Percentiles rank a stretch among this genome's conserved stretches.
phyloP scores from a whole-genome alignment of 1,140 invertebrate genomes.

The Platyscapa corneri region DNA sequence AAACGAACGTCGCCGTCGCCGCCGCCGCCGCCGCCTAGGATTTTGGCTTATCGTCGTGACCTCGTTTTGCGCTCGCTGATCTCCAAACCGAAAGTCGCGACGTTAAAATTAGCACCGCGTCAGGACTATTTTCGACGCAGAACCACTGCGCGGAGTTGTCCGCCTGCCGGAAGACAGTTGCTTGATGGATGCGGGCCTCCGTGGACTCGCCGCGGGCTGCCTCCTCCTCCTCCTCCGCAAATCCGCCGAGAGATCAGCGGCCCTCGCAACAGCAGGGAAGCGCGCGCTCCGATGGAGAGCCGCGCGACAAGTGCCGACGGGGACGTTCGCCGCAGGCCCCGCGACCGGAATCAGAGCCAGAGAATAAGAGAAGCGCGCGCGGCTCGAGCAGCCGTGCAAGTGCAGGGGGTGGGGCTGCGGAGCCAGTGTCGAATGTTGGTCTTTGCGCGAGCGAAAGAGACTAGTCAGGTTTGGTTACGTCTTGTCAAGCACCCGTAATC shows the following conservation, averaged over 20 bases:
- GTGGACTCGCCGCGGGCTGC: too few relatives aligned
- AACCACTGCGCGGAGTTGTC: background rate
- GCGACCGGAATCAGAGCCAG: background rate
- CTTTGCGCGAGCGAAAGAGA: background rate
- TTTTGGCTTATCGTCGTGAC: too few relatives aligned
- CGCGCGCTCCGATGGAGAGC: background rate
- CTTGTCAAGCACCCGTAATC: constrained; percentile 51
- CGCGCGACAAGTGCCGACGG: background rate
- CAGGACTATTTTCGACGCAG: too few relatives aligned
- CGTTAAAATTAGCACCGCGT: too few relatives aligned
- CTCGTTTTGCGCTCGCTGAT: too few relatives aligned
- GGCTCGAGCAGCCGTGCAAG: constrained; percentile 47
- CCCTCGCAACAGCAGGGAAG: background rate
- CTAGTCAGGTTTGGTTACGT: constrained; percentile 55
- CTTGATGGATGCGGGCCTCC: background rate
- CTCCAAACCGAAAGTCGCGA: too few relatives aligned
- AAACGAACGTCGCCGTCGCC: too few relatives aligned
- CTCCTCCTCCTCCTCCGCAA: background rate
- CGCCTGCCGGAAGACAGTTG: background rate
- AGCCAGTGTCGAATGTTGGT: constrained; percentile 1
- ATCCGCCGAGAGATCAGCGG: background rate
- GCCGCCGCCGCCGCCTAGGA: too few relatives aligned
- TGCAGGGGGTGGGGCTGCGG: constrained; percentile 44
- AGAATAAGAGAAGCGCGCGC: too few relatives aligned
- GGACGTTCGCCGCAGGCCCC: background rate